Evolutionary conservation across 2,888 invertebrate genomes (phyloP), one percentile per base, ranked within the genome.

Genomic region (Melieria omissa): DNA sequence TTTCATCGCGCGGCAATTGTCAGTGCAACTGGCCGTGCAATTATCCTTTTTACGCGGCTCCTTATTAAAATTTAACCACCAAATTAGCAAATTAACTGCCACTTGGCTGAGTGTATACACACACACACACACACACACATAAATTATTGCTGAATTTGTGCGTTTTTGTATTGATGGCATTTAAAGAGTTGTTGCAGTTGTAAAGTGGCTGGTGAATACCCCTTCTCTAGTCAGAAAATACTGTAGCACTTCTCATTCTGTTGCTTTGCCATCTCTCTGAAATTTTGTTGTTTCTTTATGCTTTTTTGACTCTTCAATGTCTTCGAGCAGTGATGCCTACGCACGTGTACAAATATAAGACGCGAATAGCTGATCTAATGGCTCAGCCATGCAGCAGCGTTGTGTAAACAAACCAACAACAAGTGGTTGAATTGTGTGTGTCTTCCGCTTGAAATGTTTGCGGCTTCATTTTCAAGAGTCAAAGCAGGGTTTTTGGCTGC

Each of bases 71-170:
- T 72, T 73, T 75, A 73, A 75, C 67, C 72, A 70, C 73, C 64
- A 72, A 75, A 73, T 75, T 70, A 75, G 75, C 70, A 72, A 75
- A 75, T 75, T 75, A 75, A 73, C 73, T 73, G 69, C 60, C 65
- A 72, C 57, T 54, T 63, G 67, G 67, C 44, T 67, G 67, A 67
- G 52, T 67, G 60, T 29, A 29, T 4, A 52, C 69, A 63, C 69
- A 69, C 69, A 62, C 62, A 65, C 61, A 54, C 68, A 62, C 61
- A 64, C 14, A 65, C 57, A 45, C 58, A 70, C 57, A 64, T 8
- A 58, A 57, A 58, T 58, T 58, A 57, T 47, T 55, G 45, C n/a
- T 58, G 29, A 62, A 42, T 1, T 45, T 69, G 42, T 41, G 42
- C 1, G 12, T 54, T 69, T 45, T 16, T 63, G 5, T 29, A 16